Percentiles rank a stretch among this genome's conserved stretches.
Conservation (phyloP, 2,888 invertebrate genomes). For the Watsonalla binaria region DNA sequence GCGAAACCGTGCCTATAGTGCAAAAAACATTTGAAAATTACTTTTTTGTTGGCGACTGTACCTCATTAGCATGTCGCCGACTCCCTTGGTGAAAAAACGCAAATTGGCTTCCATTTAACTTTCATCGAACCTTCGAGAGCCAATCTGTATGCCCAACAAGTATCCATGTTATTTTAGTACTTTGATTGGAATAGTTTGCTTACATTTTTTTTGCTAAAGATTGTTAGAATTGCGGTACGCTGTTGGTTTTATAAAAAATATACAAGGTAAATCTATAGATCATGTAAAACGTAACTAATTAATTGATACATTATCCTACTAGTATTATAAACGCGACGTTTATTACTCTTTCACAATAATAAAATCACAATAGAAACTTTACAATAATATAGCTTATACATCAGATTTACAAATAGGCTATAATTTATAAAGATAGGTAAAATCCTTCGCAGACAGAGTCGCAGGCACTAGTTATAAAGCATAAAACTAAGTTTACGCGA, state of each 20-base stretch:
- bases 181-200: slow-evolving; percentile 6
- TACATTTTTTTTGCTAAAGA: background rate
- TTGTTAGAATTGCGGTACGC: background rate
- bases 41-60: background rate
- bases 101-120: slow-evolving; percentile 9
- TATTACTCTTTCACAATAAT: too few species aligned
- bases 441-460: too few species aligned
- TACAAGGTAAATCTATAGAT: too few species aligned
- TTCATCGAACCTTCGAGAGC: slow-evolving; percentile 5
- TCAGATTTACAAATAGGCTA: too few species aligned
- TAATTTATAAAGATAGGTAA: too few species aligned
- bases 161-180: slow-evolving; percentile 3
- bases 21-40: background rate
- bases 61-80: background rate
- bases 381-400: too few species aligned
- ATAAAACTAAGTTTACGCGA: too few species aligned
- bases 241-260: background rate
- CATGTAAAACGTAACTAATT: too few species aligned
- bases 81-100: background rate
- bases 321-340: too few species aligned
- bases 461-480: too few species aligned
- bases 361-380: too few species aligned
- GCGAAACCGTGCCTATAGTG: background rate
- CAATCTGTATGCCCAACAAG: slow-evolving; percentile 11
- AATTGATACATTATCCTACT: too few species aligned